Evolutionary conservation across 2,888 invertebrate genomes (phyloP), one percentile per base, ranked within the genome.

Genomic region (Eremobia ochroleuca): DNA sequence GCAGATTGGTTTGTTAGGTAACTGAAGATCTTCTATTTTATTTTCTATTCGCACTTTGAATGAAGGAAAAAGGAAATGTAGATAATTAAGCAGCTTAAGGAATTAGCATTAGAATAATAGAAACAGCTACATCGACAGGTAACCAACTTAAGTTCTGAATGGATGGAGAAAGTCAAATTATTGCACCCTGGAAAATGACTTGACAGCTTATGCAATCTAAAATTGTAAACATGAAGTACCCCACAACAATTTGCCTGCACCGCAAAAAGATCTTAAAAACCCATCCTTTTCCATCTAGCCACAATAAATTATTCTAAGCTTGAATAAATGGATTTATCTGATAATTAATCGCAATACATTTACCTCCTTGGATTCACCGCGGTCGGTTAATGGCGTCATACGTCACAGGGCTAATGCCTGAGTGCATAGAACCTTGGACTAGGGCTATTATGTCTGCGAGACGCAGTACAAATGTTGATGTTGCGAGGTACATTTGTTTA

Each of bases 271-370:
- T 28, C 5, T 37, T 0, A 31, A 62, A 79, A 55, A 31, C 15
- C 34, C 25, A 66, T 49, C 18, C 4, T 31, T 49, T 69, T 21
- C 77, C 55, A 67, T 37, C 55, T 31, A 55, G 28, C 62, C n/a
- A 43, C 58, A 73, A 76, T 83, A 81, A 84, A 83, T 87, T 79
- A 80, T 73, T 67, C 72, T 61, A 66, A 87, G 83, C 79, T 79
- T 70, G 76, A 86, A 83, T 83, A 77, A 86, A 87, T 79, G 73
- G 77, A 59, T 72, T 78, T 71, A 83, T 75, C 77, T 37, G 69
- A 75, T 81, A 87, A 89, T 82, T 87, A 85, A 89, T 89, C 62
- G 85, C 76, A 72, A 71, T 80, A 79, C 89, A 88, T 89, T 89
- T 85, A 77, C 85, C 81, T 67, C 81, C 77, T 76, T 70, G 86